Evolutionary conservation across 2,797 vertebrate species (phyloP), one percentile per base, ranked within the genome.

Genomic region (Betta splendens): DNA sequence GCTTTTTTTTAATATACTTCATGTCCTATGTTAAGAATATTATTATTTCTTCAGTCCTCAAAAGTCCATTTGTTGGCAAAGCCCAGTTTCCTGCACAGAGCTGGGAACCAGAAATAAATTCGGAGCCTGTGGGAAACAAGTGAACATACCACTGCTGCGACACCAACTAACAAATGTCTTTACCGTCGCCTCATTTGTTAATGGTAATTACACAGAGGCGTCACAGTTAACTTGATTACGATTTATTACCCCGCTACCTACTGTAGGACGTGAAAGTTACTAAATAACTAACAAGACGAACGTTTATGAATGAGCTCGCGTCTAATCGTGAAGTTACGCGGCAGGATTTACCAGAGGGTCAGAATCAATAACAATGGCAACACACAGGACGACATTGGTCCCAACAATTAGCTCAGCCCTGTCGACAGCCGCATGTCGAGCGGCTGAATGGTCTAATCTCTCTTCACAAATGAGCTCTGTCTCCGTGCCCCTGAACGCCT

Each of bases 341-440:
- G 51, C 26, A 16, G 22, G 12, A 44, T 71, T 39, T 26, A 52
- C 75, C 67, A 21, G 55, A 40, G 58, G 2, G 39, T 69, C 67
- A 77, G 75, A 54, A 72, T 71, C 71, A 69, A 37, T 61, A 69
- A 70, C 73, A 77, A 70, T 25, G 35, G 51, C 33, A 78, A 71
- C 72, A 64, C 67, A 59, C 47, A 61, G n/a, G n/a, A 60, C 40
- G 75, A 71, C 67, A 71, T 84, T 77, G 64, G 63, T 82, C 69
- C 64, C 62, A 56, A 36, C 83, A 77, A 82, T 85, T 83, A 80
- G 76, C 64, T 58, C 80, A 77, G 80, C 69, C 58, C 18, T 42
- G 35, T 61, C 79, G 72, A 76, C 72, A 71, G 78, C 45, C 13
- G 61, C 61, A 31, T 20, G 23, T 28, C 3, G 29, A 62, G 58